Percentiles rank a stretch among this genome's conserved stretches.
These are phyloP conservation scores for Distichodus sexfasciatus DNA, from an alignment of 2,797 vertebrate genomes.

Conservation along the genomic window DNA sequence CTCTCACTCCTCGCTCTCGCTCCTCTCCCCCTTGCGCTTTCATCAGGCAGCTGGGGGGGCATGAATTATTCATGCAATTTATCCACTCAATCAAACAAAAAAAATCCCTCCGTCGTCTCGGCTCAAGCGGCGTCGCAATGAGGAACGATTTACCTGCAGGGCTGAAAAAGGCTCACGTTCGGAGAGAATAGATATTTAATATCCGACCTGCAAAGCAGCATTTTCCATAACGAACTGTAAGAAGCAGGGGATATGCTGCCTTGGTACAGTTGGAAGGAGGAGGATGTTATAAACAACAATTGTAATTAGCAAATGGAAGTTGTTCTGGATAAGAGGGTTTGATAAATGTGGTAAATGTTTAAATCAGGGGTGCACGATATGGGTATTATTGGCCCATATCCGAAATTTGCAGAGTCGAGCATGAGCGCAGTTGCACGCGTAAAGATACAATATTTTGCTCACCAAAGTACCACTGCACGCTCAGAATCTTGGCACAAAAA, in stretches of 20 bases:
- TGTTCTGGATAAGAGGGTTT: too few species aligned
- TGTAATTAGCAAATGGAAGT: too few species aligned
- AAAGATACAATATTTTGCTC: too few species aligned
- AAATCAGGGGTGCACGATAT: too few species aligned
- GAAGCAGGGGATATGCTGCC: background rate
- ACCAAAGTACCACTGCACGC: too few species aligned
- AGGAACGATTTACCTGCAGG: constrained; percentile 32
- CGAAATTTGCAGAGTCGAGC: too few species aligned
- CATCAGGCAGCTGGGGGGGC: constrained; percentile 38
- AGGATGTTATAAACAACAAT: background rate
- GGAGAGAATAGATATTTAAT: background rate
- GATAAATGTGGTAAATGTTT: too few species aligned
- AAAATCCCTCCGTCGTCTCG: constrained; percentile 21
- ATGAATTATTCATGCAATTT: constrained; percentile 52
- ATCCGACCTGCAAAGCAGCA: background rate
- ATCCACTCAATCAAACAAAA: constrained; percentile 54
- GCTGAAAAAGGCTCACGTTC: background rate
- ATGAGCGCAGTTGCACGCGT: too few species aligned
- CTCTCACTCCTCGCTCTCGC: constrained; percentile 11
- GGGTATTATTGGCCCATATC: too few species aligned
- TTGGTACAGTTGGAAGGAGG: background rate
- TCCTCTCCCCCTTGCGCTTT: constrained; percentile 15
- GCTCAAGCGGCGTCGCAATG: constrained; percentile 30
- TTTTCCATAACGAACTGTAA: background rate
- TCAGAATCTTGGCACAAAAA: too few species aligned